These are phyloP conservation scores for Dendroctonus ponderosae DNA, from an alignment of 1,140 invertebrate genomes.

Conservation along the genomic window DNA sequence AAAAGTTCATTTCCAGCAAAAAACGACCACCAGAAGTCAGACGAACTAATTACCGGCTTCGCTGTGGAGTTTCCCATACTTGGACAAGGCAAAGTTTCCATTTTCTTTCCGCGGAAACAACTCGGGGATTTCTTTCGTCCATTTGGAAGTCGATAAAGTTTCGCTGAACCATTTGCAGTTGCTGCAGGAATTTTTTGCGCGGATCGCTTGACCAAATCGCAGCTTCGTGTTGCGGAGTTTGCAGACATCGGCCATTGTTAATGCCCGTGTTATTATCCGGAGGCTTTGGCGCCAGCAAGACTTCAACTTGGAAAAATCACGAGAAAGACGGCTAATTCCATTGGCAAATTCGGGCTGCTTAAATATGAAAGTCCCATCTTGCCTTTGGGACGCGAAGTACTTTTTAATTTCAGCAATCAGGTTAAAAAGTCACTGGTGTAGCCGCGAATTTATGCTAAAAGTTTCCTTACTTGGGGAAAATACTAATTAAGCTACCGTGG, in stretches of 20 bases:
- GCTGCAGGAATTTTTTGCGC: slow-evolving; percentile 1
- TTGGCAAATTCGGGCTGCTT: too few relatives aligned
- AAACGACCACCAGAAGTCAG: too few relatives aligned
- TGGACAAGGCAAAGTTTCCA: slow-evolving; percentile 27
- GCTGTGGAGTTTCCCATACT: slow-evolving; percentile 11
- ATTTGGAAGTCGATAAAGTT: slow-evolving; percentile 26
- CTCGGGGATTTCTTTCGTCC: slow-evolving; percentile 14
- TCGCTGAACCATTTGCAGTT: slow-evolving; percentile 20
- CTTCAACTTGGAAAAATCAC: too few relatives aligned
- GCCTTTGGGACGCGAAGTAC: neutral
- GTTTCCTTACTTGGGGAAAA: slow-evolving; percentile 28
- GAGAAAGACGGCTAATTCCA: too few relatives aligned
- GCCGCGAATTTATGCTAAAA: slow-evolving; percentile 28
- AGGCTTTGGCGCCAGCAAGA: too few relatives aligned
- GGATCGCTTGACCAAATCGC: slow-evolving; percentile 18
- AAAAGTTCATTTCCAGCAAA: too few relatives aligned
- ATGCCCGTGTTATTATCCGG: too few relatives aligned
- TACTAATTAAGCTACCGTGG: slow-evolving; percentile 31
- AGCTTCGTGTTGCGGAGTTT: neutral
- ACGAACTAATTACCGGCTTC: slow-evolving; percentile 18
- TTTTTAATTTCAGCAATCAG: slow-evolving; percentile 22
- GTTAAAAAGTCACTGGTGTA: slow-evolving; percentile 16
- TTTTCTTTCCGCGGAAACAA: slow-evolving; percentile 24
- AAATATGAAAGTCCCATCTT: too few relatives aligned
- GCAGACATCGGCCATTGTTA: too few relatives aligned